Conservation (phyloP, 2,888 invertebrate species). For the Malthinus flaveolus region DNA sequence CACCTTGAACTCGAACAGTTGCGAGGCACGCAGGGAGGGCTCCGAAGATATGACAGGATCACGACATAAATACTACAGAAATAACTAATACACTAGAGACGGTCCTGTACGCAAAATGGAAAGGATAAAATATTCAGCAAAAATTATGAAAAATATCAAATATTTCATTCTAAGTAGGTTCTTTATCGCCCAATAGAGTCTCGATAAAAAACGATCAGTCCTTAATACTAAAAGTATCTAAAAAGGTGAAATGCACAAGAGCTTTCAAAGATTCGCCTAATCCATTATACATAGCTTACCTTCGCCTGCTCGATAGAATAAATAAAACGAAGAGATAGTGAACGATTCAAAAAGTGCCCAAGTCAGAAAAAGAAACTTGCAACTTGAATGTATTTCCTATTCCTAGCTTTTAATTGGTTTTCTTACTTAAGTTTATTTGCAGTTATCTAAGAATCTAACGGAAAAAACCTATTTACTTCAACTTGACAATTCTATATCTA, state of each 20-base stretch:
- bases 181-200: background rate
- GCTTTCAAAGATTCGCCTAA: background rate
- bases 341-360: background rate
- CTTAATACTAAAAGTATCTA: background rate
- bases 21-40: too few species aligned
- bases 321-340: background rate
- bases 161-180: too few species aligned
- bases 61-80: too few species aligned
- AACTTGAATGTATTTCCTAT: background rate
- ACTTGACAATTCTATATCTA: too few species aligned
- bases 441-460: background rate
- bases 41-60: too few species aligned
- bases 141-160: too few species aligned
- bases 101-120: too few species aligned
- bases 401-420: background rate
- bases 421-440: background rate
- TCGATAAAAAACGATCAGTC: background rate
- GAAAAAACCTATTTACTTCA: background rate
- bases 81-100: too few species aligned
- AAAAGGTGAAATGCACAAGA: slow-evolving; percentile 1
- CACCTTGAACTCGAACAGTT: too few species aligned
- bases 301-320: background rate
- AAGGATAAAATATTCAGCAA: too few species aligned
- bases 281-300: slow-evolving; percentile 5
- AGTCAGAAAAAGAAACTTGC: background rate